A percentile compares a stretch with the other conserved stretches of the same genome.
Evolutionary conservation across 2,888 invertebrate species (phyloP).

Genomic region (Agrenia bidenticulata): DNA sequence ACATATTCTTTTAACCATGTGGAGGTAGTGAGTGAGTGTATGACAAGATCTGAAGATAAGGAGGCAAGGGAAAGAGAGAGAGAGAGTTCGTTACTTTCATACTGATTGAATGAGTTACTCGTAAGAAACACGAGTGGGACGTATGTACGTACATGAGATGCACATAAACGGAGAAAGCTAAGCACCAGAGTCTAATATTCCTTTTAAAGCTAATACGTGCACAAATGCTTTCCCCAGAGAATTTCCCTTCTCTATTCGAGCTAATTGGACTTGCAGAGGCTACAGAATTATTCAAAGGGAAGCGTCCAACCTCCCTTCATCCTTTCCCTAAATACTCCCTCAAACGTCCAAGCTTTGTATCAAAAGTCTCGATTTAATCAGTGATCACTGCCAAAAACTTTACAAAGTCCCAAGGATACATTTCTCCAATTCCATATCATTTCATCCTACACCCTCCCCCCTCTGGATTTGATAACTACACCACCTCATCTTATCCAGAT

Average conservation of each 20-base stretch:
- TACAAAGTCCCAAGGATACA: not conserved
- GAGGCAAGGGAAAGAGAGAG: not conserved
- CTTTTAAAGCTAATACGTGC: slow-evolving; percentile 31
- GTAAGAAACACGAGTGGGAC: not conserved
- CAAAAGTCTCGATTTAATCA: slow-evolving; percentile 25
- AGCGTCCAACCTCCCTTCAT: not conserved
- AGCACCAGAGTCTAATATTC: slow-evolving; percentile 15
- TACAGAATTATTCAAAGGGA: slow-evolving; percentile 47
- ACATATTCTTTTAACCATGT: not conserved
- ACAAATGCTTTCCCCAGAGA: slow-evolving; percentile 45
- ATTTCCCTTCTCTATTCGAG: slow-evolving; percentile 39
- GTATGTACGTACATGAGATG: not conserved
- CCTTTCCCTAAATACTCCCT: slow-evolving; percentile 3
- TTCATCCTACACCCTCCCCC: slow-evolving; percentile 11
- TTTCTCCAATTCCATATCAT: slow-evolving; percentile 19
- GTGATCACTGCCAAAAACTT: slow-evolving; percentile 20
- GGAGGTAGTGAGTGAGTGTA: slow-evolving; percentile 11
- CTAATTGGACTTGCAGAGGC: slow-evolving; percentile 49
- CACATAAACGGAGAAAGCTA: not conserved
- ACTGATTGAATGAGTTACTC: not conserved
- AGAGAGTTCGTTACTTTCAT: not conserved
- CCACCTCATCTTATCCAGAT: too few relatives aligned
- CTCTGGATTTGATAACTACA: too few relatives aligned
- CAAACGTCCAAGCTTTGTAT: slow-evolving; percentile 12
- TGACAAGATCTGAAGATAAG: slow-evolving; percentile 3